Evolutionary conservation across 2,113 vertebrate species (phyloP), one percentile per base, ranked within the genome.

Genomic region (Peromyscus californicus): DNA sequence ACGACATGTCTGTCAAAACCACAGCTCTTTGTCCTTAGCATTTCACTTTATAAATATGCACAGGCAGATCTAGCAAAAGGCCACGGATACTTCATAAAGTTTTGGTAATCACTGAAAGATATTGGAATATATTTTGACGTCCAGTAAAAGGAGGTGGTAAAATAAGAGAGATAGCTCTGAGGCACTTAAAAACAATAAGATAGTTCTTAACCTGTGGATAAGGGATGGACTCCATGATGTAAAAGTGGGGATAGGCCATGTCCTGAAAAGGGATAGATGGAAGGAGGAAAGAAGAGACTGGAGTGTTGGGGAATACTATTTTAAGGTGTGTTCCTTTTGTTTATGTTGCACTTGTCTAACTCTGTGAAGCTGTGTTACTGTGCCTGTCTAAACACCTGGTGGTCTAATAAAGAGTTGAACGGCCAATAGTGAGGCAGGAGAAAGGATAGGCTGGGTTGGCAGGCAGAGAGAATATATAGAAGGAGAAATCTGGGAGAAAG

Each of bases 11-110:
- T 84, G 33, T 65, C 31, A 75, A 63, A 90, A 90, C 15, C 21
- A 51, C 26, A 7, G 59, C 12, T 61, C 33, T 92, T 89, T 95
- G 70, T 61, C 13, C 51, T 75, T 83, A 74, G 1, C 83, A 57
- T 80, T 83, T 97, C 7, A 26, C 78, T 72, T 89, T 83, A 57
- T 70, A 69, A 93, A 42, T 82, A 76, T 82, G 39, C 87, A 21
- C 59, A 15, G 10, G 7, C n/a, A 90, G 21, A 74, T 16, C 17
- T 92, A 57, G 11, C 26, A 26, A 42, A 93, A 96, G 33, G 84
- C 51, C 7, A 51, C 82, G 26, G 16, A 65, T 54, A 9, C 17
- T 93, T 76, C 54, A 9, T 67, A 75, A 89, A 83, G 67, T 1
- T 78, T 82, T 85, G 57, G 1, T 54, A 24, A 15, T 86, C 59